Evolutionary conservation across 2,888 invertebrate genomes (phyloP).

Genomic region (Sepioteuthis lessoniana): DNA sequence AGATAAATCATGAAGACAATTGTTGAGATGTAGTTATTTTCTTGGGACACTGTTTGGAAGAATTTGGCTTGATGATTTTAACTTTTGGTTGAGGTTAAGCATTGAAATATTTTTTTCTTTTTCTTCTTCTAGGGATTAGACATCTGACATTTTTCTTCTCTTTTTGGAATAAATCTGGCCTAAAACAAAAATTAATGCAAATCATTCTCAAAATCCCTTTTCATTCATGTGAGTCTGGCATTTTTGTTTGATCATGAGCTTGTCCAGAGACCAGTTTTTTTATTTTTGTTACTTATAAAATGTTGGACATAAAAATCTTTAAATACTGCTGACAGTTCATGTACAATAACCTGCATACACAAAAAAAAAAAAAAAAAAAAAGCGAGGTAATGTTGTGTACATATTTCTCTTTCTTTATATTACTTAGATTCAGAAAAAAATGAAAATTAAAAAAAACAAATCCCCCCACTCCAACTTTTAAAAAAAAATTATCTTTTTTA

Average conservation of each 20-base stretch:
- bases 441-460: too few relatives aligned
- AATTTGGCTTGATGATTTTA: too few relatives aligned
- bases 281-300: conserved; percentile 33
- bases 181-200: neutral
- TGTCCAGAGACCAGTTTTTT: neutral
- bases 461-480: too few relatives aligned
- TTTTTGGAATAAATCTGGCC: neutral
- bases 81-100: too few relatives aligned
- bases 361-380: neutral
- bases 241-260: neutral
- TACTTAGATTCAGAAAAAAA: neutral
- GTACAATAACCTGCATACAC: neutral
- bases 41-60: too few relatives aligned
- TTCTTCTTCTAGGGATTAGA: neutral
- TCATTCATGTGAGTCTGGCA: neutral
- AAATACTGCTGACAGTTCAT: neutral
- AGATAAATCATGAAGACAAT: too few relatives aligned
- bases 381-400: neutral
- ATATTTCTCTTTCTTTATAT: neutral
- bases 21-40: too few relatives aligned
- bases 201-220: neutral
- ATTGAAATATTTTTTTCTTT: neutral
- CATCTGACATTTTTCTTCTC: neutral
- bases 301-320: neutral
- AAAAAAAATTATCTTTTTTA: neutral